A percentile compares a stretch with the other conserved stretches of the same genome.
phyloP scores from a whole-genome alignment of 2,113 vertebrate species.

The Pomatostomus ruficeps region DNA sequence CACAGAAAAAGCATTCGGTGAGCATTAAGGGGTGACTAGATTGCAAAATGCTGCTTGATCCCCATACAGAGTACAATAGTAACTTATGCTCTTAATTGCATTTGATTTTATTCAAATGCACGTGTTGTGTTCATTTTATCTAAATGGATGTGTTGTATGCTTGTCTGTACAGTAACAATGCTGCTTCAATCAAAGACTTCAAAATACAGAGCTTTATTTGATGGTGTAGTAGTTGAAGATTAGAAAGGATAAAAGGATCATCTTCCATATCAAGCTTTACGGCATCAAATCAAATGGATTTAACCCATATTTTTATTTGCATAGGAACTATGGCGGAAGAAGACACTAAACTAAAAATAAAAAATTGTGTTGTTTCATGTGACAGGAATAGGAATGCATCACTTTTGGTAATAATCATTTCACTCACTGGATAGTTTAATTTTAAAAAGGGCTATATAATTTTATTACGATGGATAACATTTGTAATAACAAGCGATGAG shows the following conservation, averaged over 20 bases:
- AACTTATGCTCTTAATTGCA: neutral
- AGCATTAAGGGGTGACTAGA: neutral
- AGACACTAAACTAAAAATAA: neutral
- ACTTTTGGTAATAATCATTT: neutral
- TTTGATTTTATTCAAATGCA: neutral
- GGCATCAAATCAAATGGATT: neutral
- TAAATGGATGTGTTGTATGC: neutral
- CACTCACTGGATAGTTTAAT: neutral
- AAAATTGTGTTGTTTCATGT: neutral
- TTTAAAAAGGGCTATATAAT: neutral
- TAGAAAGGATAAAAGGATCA: slow-evolving; percentile 41
- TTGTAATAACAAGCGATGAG: neutral
- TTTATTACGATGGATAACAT: neutral
- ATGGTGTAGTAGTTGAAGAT: neutral
- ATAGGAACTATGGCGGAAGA: neutral
- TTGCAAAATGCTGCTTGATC: neutral
- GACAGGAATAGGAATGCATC: neutral
- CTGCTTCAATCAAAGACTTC: neutral
- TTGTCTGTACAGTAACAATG: neutral
- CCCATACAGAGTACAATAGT: neutral
- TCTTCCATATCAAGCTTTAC: slow-evolving; percentile 4
- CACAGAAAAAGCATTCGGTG: neutral
- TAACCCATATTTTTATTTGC: neutral
- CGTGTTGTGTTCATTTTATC: neutral
- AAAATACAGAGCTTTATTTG: slow-evolving; percentile 37